Base-by-base conservation (phyloP, 1,140 invertebrate species). In the Neotoxoptera formosana region DNA sequence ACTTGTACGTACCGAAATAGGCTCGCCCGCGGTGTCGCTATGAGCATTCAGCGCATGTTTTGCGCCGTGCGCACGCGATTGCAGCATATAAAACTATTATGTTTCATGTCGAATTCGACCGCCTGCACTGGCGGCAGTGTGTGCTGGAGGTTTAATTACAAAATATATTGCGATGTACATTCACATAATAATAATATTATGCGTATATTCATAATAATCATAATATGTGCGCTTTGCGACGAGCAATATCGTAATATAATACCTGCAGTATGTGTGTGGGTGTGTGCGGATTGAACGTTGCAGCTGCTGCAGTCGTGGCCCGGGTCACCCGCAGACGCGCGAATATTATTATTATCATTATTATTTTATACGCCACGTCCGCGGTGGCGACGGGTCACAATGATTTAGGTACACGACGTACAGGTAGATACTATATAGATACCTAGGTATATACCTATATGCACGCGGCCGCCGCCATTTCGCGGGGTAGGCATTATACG, bases 341-440 rank as follows among this genome's bases (percentile, higher is more conserved):
- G 36, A 41, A 83, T 83, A 41, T 41, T 41, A 41, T 41, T 41
- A 41, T 41, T 41, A 41, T 41, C 4, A 41, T 41, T 20, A 51
- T 51, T 67, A 67, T 14, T 60, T 60, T 30, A 11, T 60, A 60
- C 2, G 23, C 23, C 56, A n/a, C 30, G 30, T 14, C 60, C 60
- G 60, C 90, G 60, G 41, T 45, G 47, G 60, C n/a, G 90, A 48
- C 17, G n/a, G 90, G 67, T 47, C 51, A 83, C 51, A 81, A 91
- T 81, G 90, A 91, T 91, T 91, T 81, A 67, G 60, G 60, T n/a
- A 81, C 60, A 81, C 81, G 20, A 67, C 30, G 48, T 67, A 41
- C 41, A 41, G 41, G 4, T 41, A 48, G 14, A 25, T 60, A n/a
- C n/a, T n/a, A n/a, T n/a, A n/a, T n/a, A n/a, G n/a, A n/a, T n/a